These are phyloP conservation scores for Cyclina sinensis DNA, from an alignment of 1,140 invertebrate genomes.

Conservation along the genomic window DNA sequence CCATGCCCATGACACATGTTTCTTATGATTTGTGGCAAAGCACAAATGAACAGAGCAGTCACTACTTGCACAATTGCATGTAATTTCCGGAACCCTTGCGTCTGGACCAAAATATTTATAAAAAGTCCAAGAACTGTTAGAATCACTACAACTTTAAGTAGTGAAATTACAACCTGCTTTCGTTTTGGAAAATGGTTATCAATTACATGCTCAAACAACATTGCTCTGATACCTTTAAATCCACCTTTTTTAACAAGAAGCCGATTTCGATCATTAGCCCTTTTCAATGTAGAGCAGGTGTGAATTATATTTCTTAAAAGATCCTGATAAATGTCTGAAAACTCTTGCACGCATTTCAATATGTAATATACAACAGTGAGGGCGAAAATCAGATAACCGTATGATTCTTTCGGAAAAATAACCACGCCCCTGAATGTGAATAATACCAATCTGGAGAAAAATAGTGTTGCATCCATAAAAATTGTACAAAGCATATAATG, in stretches of 20 bases:
- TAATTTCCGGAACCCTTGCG: conserved; percentile 26
- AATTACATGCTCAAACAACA: conserved; percentile 38
- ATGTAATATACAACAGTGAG: conserved; percentile 43
- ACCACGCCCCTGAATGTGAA: conserved; percentile 50
- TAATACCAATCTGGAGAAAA: conserved; percentile 17
- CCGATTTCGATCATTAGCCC: background rate
- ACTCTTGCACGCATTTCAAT: conserved; percentile 7
- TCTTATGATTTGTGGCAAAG: conserved; percentile 41
- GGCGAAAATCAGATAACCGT: conserved; percentile 53
- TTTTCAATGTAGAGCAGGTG: background rate
- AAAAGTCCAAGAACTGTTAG: conserved; percentile 1
- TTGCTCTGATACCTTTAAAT: background rate
- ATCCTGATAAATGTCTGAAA: conserved; percentile 5
- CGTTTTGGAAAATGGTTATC: conserved; percentile 40
- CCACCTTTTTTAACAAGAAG: background rate
- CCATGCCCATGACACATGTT: background rate
- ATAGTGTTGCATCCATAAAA: conserved; percentile 39
- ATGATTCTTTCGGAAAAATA: conserved; percentile 35
- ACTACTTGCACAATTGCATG: conserved; percentile 21
- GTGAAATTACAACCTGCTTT: conserved; percentile 25
- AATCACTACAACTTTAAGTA: conserved; percentile 21
- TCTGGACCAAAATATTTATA: conserved; percentile 48
- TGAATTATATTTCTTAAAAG: conserved; percentile 47
- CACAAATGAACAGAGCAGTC: conserved; percentile 55
- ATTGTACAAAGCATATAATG: conserved; percentile 49